Evolutionary conservation across 2,797 vertebrate genomes (phyloP).

Genomic region (Takifugu rubripes): DNA sequence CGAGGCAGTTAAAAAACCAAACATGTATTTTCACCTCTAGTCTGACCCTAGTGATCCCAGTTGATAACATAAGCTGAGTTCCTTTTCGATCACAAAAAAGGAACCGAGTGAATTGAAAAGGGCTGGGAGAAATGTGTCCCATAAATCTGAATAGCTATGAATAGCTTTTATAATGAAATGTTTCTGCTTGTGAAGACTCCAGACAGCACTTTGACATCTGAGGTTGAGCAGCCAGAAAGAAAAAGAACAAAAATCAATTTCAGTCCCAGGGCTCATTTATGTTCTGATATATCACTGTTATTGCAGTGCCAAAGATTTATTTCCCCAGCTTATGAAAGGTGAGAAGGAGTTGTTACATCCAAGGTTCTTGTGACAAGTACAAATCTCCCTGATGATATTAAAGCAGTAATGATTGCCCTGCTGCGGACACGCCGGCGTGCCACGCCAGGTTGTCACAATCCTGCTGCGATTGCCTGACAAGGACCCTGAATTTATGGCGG

Average conservation of each 20-base stretch:
- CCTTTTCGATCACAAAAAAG: too few species aligned
- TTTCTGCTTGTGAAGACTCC: background rate
- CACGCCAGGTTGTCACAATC: constrained; percentile 46
- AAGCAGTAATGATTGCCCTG: constrained; percentile 58
- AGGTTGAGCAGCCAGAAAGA: constrained; percentile 37
- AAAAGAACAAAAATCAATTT: constrained; percentile 54
- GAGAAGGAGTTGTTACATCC: constrained; percentile 47
- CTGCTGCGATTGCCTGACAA: constrained; percentile 47
- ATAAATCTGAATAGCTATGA: too few species aligned
- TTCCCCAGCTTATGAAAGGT: constrained; percentile 46
- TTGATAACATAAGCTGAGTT: too few species aligned
- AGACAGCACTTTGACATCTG: constrained; percentile 19
- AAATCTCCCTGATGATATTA: constrained; percentile 76
- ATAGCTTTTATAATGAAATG: background rate
- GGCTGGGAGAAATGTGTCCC: too few species aligned
- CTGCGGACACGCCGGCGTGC: constrained; percentile 24
- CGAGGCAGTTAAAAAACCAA: too few species aligned
- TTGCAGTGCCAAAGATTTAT: constrained; percentile 54
- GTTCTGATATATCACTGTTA: constrained; percentile 54
- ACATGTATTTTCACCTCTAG: too few species aligned
- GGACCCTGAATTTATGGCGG: constrained; percentile 50
- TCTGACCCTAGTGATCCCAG: too few species aligned
- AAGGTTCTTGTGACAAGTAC: constrained; percentile 69
- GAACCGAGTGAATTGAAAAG: too few species aligned
- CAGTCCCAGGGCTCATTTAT: constrained; percentile 40